Conservation (phyloP, 2,113 vertebrate species). For the Orycteropus afer region DNA sequence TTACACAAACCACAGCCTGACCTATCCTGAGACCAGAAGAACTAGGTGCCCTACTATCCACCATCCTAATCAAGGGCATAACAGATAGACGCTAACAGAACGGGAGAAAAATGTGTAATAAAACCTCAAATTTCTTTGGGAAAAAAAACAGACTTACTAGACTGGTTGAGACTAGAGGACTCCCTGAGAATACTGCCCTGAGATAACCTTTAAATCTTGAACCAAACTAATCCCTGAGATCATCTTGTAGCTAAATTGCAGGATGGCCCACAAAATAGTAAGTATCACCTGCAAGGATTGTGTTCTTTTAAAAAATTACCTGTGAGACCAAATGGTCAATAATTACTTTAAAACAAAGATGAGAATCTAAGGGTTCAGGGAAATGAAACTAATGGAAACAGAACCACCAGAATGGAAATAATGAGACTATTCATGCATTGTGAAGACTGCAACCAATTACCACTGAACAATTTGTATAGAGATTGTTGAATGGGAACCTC, state of each 20-base stretch:
- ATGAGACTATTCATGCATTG: background rate
- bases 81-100: background rate
- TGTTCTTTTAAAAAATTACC: background rate
- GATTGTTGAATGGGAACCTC: background rate
- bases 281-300: background rate
- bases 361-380: too few relatives aligned
- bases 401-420: too few relatives aligned
- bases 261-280: background rate
- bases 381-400: too few relatives aligned
- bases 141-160: background rate
- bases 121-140: background rate
- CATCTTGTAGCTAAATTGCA: background rate
- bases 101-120: background rate
- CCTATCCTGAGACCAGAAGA: background rate
- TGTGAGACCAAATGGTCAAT: background rate
- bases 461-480: background rate
- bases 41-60: background rate
- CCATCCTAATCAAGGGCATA: background rate
- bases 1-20: background rate
- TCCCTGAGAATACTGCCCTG: background rate
- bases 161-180: too few relatives aligned
- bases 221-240: background rate
- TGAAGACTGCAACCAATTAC: background rate
- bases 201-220: background rate
- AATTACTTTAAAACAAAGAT: too few relatives aligned